These are phyloP conservation scores for Siniperca chuatsi DNA, from an alignment of 2,113 vertebrate genomes.

Conservation along the genomic window DNA sequence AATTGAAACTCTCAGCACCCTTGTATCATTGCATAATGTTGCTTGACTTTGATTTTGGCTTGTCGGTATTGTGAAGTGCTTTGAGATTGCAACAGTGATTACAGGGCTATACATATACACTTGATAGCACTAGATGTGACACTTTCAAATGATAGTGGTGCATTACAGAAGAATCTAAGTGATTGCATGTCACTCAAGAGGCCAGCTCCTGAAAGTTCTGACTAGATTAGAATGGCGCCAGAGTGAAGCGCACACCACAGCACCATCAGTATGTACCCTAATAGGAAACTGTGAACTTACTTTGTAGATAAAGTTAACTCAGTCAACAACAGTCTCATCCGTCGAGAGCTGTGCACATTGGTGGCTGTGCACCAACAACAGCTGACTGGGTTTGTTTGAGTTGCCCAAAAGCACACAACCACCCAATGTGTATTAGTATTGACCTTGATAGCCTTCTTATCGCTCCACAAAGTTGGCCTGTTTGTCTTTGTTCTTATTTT, in stretches of 20 bases:
- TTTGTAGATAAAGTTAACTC: neutral
- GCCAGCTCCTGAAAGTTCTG: neutral
- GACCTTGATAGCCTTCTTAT: neutral
- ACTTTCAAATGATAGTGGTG: neutral
- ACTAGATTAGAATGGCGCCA: neutral
- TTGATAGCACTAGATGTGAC: constrained; percentile 8
- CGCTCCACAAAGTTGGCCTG: neutral
- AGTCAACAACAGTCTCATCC: neutral
- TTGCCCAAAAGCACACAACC: neutral
- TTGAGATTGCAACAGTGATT: neutral
- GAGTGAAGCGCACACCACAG: neutral
- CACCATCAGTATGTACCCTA: neutral
- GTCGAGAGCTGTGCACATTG: neutral
- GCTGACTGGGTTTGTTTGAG: constrained; percentile 15
- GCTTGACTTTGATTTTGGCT: neutral
- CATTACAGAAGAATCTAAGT: too few species aligned
- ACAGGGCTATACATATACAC: neutral
- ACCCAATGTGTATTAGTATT: neutral
- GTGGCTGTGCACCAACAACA: neutral
- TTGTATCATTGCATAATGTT: neutral
- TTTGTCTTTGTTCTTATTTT: neutral
- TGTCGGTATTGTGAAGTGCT: neutral
- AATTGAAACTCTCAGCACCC: neutral
- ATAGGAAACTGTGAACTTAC: constrained; percentile 16
- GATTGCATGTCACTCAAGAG: neutral